A percentile compares a stretch with the other conserved stretches of the same genome.
Conservation (phyloP, 2,113 vertebrate species). For the Macrotus californicus region DNA sequence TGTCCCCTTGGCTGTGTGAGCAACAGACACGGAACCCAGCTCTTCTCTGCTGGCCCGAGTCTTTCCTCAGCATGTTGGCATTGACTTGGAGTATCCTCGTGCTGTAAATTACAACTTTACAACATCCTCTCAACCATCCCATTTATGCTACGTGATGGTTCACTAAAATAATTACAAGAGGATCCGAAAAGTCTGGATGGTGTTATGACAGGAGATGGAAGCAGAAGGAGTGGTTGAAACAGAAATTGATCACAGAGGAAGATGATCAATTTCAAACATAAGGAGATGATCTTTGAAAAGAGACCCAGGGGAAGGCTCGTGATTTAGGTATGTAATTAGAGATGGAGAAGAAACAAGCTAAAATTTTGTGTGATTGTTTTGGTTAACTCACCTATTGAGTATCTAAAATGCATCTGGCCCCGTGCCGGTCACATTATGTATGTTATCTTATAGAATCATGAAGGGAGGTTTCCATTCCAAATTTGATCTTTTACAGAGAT, state of each 20-base stretch:
- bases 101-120: neutral
- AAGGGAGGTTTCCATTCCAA: neutral
- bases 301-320: neutral
- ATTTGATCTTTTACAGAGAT: neutral
- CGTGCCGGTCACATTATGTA: neutral
- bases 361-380: neutral
- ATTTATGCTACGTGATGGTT: slow-evolving; percentile 22
- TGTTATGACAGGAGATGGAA: neutral
- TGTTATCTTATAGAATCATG: neutral
- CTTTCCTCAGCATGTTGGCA: neutral
- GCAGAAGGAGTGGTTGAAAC: neutral
- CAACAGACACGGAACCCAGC: neutral
- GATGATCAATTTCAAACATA: neutral
- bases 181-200: neutral
- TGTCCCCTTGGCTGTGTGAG: neutral
- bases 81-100: neutral
- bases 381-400: neutral
- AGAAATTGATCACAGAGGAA: slow-evolving; percentile 9
- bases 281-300: slow-evolving; percentile 12
- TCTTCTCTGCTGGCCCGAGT: neutral
- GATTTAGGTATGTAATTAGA: slow-evolving; percentile 33
- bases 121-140: neutral
- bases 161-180: slow-evolving; percentile 36
- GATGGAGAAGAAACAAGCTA: neutral
- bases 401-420: neutral